These are phyloP conservation scores for Macrotus californicus DNA, from an alignment of 2,113 vertebrate species.

Conservation along the genomic window DNA sequence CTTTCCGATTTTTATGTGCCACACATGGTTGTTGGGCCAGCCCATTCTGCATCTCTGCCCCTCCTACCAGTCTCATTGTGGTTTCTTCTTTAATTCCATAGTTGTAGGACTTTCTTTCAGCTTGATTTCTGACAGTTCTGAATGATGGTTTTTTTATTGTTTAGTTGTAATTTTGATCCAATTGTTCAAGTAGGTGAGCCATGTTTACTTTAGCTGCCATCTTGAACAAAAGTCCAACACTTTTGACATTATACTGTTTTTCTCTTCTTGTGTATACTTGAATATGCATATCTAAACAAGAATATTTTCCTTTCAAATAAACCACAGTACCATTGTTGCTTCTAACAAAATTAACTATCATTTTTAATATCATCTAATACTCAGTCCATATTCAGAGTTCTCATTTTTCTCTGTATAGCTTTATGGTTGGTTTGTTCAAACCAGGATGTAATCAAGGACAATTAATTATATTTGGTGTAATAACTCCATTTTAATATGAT, in stretches of 20 bases:
- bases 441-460: not conserved
- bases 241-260: not conserved
- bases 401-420: not conserved
- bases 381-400: not conserved
- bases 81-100: no score
- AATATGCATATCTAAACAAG: not conserved
- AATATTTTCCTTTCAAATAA: not conserved
- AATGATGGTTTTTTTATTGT: no score
- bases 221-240: no score
- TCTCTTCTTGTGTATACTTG: not conserved
- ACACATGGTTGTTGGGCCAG: no score
- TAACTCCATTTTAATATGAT: not conserved
- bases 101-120: no score
- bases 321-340: not conserved
- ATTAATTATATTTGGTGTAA: not conserved
- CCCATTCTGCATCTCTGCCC: no score
- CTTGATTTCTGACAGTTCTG: no score
- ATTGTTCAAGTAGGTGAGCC: no score
- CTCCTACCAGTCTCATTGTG: no score
- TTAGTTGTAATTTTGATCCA: no score
- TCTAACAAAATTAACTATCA: not conserved
- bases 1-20: no score
- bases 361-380: not conserved
- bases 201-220: no score
- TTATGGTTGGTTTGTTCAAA: not conserved